Percentiles rank a stretch among this genome's conserved stretches.
Evolutionary conservation across 2,113 vertebrate species (phyloP).

Genomic region (Brachyhypopomus occidentalis): DNA sequence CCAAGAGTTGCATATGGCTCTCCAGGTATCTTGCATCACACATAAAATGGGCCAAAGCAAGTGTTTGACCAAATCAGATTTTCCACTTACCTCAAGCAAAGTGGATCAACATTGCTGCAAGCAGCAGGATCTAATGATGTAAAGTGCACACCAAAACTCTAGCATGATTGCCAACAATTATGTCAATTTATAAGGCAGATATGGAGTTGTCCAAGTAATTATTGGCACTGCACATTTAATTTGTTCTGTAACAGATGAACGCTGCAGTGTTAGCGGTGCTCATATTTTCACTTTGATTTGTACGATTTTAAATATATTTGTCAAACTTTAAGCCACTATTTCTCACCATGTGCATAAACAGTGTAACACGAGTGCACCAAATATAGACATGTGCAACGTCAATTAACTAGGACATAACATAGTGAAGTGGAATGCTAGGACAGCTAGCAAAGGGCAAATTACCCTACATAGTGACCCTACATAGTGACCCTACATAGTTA

Average conservation of each 20-base stretch:
- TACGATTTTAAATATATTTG: background rate
- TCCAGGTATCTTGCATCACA: background rate
- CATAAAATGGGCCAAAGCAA: background rate
- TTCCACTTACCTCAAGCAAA: background rate
- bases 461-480: too few relatives aligned
- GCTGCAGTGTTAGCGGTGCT: background rate
- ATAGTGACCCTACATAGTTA: background rate
- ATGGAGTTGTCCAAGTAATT: background rate
- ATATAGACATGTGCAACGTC: background rate
- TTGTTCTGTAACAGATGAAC: background rate
- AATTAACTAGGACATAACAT: background rate
- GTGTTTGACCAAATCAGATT: background rate
- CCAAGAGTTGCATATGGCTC: background rate
- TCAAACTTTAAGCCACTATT: background rate
- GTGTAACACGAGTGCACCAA: background rate
- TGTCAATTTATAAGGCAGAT: background rate
- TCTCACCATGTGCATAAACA: background rate
- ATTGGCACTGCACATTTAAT: background rate
- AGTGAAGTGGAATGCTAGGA: background rate
- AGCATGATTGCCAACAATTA: background rate
- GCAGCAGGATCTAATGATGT: constrained; percentile 3
- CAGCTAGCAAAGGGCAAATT: background rate
- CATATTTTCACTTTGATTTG: background rate
- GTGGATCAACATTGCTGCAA: background rate
- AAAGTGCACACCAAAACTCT: background rate